Evolutionary conservation across 2,888 invertebrate species (phyloP).

Genomic region (Bibio marci): DNA sequence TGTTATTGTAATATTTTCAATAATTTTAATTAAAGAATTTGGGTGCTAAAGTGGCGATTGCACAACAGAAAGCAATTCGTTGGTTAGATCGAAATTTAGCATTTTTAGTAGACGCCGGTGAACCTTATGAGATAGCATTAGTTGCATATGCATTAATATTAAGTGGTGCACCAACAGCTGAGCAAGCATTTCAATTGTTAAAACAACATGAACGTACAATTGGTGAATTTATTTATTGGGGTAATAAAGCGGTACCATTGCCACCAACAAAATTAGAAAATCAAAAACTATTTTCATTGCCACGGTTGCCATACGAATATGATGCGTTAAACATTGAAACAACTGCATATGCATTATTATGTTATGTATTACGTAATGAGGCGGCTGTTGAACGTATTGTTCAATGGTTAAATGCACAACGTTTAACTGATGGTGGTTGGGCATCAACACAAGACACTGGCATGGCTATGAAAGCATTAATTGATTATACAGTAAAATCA

Average conservation of each 20-base stretch:
- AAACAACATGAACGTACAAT: slow-evolving; percentile 45
- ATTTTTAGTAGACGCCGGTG: slow-evolving; percentile 48
- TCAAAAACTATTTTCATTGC: slow-evolving; percentile 77
- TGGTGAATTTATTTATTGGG: slow-evolving; percentile 78
- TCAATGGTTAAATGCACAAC: slow-evolving; percentile 77
- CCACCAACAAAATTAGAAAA: slow-evolving; percentile 78
- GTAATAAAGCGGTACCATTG: slow-evolving; percentile 55
- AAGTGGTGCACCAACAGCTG: slow-evolving; percentile 70
- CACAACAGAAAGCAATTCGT: slow-evolving; percentile 53
- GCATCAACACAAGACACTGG: slow-evolving; percentile 82
- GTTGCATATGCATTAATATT: slow-evolving; percentile 75
- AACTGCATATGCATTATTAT: slow-evolving; percentile 79
- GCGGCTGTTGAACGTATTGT: slow-evolving; percentile 69
- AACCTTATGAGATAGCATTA: slow-evolving; percentile 73
- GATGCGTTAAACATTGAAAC: slow-evolving; percentile 87
- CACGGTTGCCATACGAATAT: slow-evolving; percentile 71
- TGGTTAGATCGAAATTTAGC: slow-evolving; percentile 75
- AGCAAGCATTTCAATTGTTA: slow-evolving; percentile 62
- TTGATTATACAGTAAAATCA: slow-evolving; percentile 74
- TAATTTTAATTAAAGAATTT: slow-evolving; percentile 33
- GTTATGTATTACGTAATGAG: slow-evolving; percentile 75
- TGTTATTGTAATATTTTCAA: background rate
- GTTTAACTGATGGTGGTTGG: slow-evolving; percentile 77
- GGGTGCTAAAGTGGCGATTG: slow-evolving; percentile 57
- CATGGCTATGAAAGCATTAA: slow-evolving; percentile 71